phyloP scores from a whole-genome alignment of 2,797 vertebrate species.

The Synanceia verrucosa region DNA sequence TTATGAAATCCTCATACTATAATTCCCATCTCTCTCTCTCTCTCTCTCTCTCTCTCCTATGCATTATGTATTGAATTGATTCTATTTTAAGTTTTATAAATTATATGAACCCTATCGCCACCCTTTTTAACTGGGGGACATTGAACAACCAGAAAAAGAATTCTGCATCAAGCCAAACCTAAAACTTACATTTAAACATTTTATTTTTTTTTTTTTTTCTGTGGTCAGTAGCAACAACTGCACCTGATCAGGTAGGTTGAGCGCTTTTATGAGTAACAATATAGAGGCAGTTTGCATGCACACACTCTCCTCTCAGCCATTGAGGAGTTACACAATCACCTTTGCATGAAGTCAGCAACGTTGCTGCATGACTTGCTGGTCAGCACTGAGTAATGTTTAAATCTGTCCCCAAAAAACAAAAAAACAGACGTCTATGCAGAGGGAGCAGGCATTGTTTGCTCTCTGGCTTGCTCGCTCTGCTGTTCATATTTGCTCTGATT shows the following conservation, averaged over 20 bases:
- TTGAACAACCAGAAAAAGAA: neutral
- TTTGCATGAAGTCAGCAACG: conserved; percentile 70
- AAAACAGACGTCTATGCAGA: neutral
- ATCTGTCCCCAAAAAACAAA: neutral
- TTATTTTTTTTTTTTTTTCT: conserved; percentile 56
- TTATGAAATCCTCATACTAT: neutral
- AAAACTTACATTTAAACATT: conserved; percentile 1
- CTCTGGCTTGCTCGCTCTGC: conserved; percentile 45
- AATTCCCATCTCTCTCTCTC: neutral
- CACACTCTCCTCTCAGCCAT: conserved; percentile 16
- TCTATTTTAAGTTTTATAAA: neutral
- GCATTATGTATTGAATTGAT: too few species aligned
- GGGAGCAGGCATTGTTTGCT: conserved; percentile 8
- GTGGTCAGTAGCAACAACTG: conserved; percentile 87
- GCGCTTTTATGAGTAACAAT: conserved; percentile 10
- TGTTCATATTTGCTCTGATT: conserved; percentile 26
- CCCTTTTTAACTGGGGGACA: neutral
- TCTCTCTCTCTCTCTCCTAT: neutral
- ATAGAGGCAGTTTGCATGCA: conserved; percentile 56
- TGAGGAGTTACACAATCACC: conserved; percentile 27
- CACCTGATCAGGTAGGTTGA: conserved; percentile 89
- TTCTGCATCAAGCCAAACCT: neutral
- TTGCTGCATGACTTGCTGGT: conserved; percentile 69
- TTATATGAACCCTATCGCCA: neutral
- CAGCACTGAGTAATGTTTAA: conserved; percentile 17